Evolutionary conservation across 2,797 vertebrate genomes (phyloP), one percentile per base, ranked within the genome.

Genomic region (Ctenosaura bakeri): DNA sequence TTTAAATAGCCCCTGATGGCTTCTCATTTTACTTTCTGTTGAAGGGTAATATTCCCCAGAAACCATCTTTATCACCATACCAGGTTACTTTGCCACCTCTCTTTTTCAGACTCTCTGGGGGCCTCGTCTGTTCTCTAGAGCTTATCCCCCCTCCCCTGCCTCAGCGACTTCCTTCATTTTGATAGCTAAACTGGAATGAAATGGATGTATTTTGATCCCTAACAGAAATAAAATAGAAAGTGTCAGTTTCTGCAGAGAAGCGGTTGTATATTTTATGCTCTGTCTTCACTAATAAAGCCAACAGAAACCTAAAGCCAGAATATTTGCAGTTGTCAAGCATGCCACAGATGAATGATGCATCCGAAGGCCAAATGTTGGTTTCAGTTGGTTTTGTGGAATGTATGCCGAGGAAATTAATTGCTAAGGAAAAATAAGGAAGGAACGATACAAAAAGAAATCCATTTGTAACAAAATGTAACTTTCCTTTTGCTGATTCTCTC

Each of bases 301-400:
- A 8, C 74, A 89, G 93, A 91, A 92, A 46, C 73, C 59, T 87
- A 90, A 86, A 85, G 83, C 42, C 85, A 92, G 79, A 77, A 16
- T 86, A 90, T 93, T 93, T 94, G 92, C 91, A 94, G 92, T 93
- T 86, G 81, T 82, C 91, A 90, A 46, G 4, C 50, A n/a, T 73
- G 81, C 83, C 84, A 90, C 22, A 89, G 89, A 32, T 90, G 13
- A 74, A 86, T 64, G 88, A 88, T 87, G 50, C 3, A 71, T 89
- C 83, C 93, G 88, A 90, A 87, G 91, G 24, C 85, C 85, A 42
- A 78, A 87, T 66, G 35, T 26, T 86, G 90, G 77, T 95, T 89
- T 93, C 73, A 29, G 82, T 80, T 83, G 90, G 32, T 6, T 87
- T 89, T 46, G 52, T 42, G n/a, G 79, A 12, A 80, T 90, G 62